Evolutionary conservation across 2,888 invertebrate genomes (phyloP), one percentile per base, ranked within the genome.

Genomic region (Andrena camellia): DNA sequence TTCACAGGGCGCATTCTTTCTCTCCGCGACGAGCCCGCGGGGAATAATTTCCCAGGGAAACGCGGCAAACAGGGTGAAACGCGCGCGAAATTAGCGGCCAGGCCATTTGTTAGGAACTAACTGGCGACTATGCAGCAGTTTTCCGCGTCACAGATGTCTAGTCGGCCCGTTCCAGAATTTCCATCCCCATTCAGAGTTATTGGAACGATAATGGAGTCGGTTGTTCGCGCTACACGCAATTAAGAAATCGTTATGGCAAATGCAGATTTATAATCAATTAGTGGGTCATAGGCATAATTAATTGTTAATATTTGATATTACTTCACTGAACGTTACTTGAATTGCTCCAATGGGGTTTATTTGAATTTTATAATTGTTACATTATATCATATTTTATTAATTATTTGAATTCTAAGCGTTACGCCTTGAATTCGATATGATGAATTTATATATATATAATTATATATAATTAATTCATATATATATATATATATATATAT

Each of bases 1-100:
- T 87, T 81, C 78, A 84, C 71, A 60, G 69, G 57, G 66, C 60
- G 81, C 83, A 78, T 87, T 82, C 85, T 87, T 81, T 75, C 81
- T 57, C 23, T 74, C 78, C 69, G 13, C 63, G 73, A 85, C 71
- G 73, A 54, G 64, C 57, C 85, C 77, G 66, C 35, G 29, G 80
- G 78, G 86, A 78, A 71, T 85, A 85, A 87, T 86, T 85, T 87
- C 74, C 85, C 79, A 35, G 35, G 59, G 52, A 31, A 72, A 73
- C 52, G 67, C 72, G n/a, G 73, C 64, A 84, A 86, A 86, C 76
- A 69, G 67, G 62, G 66, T 69, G 72, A 86, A 86, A 80, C 78
- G 69, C 60, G 52, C 73, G 71, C 60, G 68, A 75, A 80, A 87
- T 87, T 87, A 81, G 72, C 59, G 42, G 64, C 50, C 35, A 23